Percentiles rank a stretch among this genome's conserved stretches.
Evolutionary conservation across 2,888 invertebrate species (phyloP).

Genomic region (Andrena dorsata): DNA sequence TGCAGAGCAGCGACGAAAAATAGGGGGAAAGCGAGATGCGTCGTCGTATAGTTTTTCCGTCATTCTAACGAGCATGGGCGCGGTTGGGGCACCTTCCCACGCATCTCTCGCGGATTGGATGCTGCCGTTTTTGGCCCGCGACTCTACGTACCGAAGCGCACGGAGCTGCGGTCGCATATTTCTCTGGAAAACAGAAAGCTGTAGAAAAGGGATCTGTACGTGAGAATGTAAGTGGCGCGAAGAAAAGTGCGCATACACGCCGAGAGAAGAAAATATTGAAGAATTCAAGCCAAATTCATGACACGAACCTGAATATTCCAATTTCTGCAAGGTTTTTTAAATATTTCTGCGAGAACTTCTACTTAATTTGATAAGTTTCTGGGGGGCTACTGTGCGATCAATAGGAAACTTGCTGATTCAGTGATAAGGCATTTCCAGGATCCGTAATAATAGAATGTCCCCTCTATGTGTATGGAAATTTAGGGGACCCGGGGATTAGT

Average conservation of each 20-base stretch:
- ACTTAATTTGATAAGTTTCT: neutral
- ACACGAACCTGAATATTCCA: no score
- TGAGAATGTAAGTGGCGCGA: no score
- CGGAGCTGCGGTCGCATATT: no score
- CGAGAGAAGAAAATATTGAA: no score
- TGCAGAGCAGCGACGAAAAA: constrained; percentile 34
- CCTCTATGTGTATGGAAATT: constrained; percentile 21
- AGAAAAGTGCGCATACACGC: no score
- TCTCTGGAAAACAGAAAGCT: no score
- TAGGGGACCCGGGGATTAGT: constrained; percentile 3
- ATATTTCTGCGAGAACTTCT: neutral
- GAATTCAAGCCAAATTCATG: no score
- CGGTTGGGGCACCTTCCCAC: constrained; percentile 54
- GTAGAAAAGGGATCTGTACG: no score
- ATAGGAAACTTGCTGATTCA: constrained; percentile 1
- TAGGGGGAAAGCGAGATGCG: constrained; percentile 19
- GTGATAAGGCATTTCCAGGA: no score
- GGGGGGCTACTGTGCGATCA: neutral
- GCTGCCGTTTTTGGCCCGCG: constrained; percentile 38
- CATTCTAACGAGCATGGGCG: constrained; percentile 56
- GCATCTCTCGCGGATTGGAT: constrained; percentile 59
- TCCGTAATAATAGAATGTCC: constrained; percentile 33
- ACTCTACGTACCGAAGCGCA: no score
- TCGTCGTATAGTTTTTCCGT: constrained; percentile 53
- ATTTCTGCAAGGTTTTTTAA: neutral